Conservation (phyloP, 1,140 invertebrate species). For the Andrena cerasifolii region DNA sequence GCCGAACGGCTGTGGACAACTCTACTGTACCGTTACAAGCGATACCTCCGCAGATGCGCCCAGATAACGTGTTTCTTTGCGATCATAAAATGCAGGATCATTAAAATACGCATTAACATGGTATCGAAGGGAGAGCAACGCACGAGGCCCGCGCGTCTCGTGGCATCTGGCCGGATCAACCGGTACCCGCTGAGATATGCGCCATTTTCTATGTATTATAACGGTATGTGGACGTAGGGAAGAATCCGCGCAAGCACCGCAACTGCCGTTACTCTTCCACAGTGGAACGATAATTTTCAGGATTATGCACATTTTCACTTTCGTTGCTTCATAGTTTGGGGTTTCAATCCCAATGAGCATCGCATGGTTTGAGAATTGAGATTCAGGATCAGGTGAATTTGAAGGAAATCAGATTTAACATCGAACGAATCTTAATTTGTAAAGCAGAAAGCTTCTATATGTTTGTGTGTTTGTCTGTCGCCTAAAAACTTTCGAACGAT, state of each 20-base stretch:
- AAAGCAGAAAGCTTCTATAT: no score
- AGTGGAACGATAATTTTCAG: conserved; percentile 1
- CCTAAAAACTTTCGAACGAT: no score
- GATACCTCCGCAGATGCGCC: background rate
- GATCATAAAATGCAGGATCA: conserved; percentile 7
- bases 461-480: no score
- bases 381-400: no score
- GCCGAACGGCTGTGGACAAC: background rate
- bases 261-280: conserved; percentile 27
- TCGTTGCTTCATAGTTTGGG: no score
- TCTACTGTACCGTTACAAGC: conserved; percentile 19
- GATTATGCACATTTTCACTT: no score
- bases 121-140: conserved; percentile 14
- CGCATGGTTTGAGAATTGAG: no score
- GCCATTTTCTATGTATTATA: conserved; percentile 55
- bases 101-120: conserved; percentile 30
- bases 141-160: background rate
- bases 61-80: background rate
- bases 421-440: no score
- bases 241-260: conserved; percentile 20
- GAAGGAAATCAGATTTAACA: no score
- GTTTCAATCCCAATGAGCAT: no score
- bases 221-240: conserved; percentile 56
- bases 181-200: conserved; percentile 16
- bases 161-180: conserved; percentile 14